Base-by-base conservation (phyloP, 2,113 vertebrate species). In the Podocnemis expansa region DNA sequence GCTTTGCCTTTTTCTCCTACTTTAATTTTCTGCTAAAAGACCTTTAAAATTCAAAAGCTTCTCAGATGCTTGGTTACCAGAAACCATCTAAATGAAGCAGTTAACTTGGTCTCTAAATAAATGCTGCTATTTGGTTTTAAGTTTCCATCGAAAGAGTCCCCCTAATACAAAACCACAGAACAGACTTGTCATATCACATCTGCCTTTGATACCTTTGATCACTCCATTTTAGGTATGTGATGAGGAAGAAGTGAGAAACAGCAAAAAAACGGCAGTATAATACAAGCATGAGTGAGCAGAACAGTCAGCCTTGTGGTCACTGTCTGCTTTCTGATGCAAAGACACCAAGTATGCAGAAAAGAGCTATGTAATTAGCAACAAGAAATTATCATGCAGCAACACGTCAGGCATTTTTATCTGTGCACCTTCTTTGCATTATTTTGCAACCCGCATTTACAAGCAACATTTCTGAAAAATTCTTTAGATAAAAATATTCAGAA, bases 131-230 rank as follows among this genome's bases (percentile, higher is more conserved):
- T 45, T 89, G 49, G 29, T 88, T 55, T 85, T 85, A 78, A 60
- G 45, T 96, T 97, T 82, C 78, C 82, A 94, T 60, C 58, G 85
- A 90, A 93, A 93, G 88, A 45, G 41, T 51, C 47, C 51, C 79
- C n/a, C 41, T 2, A 47, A 94, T 31, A 79, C 3, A 80, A 90
- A 97, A 95, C 94, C 96, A 97, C 96, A 95, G 75, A 95, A 97
- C 95, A 91, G 89, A 51, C 79, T 60, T 91, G 91, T 54, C 54
- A 78, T 89, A 92, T 51, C 27, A 47, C 75, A 83, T 0, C 0
- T 3, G 45, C 21, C 45, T 84, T 92, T 82, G 29, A 81, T 81
- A 76, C 58, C 75, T 94, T 73, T 60, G 79, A 90, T 60, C 82
- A 75, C 79, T 38, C 43, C n/a, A 89, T 8, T 25, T 7, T 34